Percentiles rank a stretch among this genome's conserved stretches.
These are phyloP conservation scores for Diabrotica balteata DNA, from an alignment of 2,888 invertebrate species.

Conservation along the genomic window DNA sequence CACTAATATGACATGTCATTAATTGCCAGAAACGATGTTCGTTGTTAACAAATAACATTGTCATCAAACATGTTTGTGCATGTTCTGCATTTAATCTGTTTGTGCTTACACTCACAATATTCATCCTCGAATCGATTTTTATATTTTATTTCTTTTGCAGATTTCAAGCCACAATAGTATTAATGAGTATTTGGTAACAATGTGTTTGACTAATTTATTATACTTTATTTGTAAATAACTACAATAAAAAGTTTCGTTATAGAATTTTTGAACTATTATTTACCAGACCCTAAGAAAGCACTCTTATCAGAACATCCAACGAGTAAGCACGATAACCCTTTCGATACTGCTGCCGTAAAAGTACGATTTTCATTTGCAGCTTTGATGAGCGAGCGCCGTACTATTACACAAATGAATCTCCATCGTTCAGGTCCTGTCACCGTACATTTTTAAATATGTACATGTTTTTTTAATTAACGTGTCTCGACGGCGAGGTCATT, in stretches of 20 bases:
- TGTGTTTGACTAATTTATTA: constrained; percentile 32
- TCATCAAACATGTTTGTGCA: constrained; percentile 13
- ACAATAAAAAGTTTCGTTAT: constrained; percentile 8
- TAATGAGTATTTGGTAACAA: constrained; percentile 24
- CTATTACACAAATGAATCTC: no score
- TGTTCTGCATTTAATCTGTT: constrained; percentile 14
- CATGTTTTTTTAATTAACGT: no score
- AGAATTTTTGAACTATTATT: no score
- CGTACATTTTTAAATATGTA: no score
- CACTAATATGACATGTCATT: constrained; percentile 15
- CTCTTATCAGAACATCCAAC: no score
- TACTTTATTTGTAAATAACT: constrained; percentile 25
- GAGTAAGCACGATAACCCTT: no score
- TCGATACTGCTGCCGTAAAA: no score
- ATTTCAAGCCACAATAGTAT: constrained; percentile 28
- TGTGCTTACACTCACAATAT: constrained; percentile 12
- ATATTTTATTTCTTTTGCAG: constrained; percentile 37
- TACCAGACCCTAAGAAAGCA: no score
- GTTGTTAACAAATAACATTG: constrained; percentile 8
- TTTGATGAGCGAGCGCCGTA: no score
- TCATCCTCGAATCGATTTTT: constrained; percentile 13
- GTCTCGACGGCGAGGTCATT: no score
- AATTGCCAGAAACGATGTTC: constrained; percentile 8
- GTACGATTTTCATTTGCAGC: no score
- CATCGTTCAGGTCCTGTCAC: no score